Evolutionary conservation across 2,888 invertebrate genomes (phyloP).

Genomic region (Drosophila tripunctata): DNA sequence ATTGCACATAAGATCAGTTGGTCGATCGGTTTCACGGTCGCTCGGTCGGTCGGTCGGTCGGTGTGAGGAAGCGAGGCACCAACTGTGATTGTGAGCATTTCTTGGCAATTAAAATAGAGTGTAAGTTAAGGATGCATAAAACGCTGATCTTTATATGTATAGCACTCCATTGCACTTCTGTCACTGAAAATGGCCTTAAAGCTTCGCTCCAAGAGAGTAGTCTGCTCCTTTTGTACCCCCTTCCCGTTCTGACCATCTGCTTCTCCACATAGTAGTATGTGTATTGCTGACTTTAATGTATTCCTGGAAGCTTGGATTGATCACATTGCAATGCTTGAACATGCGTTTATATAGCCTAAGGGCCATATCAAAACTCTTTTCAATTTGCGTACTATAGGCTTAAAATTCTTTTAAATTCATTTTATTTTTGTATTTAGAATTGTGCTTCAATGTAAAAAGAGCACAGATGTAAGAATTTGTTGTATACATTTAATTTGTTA

Average conservation of each 20-base stretch:
- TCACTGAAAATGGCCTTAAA: conserved; percentile 33
- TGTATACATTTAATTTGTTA: too few species aligned
- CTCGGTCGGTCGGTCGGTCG: conserved; percentile 12
- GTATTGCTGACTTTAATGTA: conserved; percentile 28
- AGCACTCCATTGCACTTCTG: conserved; percentile 43
- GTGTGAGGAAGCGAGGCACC: conserved; percentile 36
- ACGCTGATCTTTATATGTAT: conserved; percentile 74
- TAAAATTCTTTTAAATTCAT: background rate
- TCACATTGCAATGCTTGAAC: conserved; percentile 7
- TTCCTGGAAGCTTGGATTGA: conserved; percentile 40
- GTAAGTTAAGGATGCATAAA: conserved; percentile 81
- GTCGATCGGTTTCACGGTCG: background rate
- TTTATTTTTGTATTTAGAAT: background rate
- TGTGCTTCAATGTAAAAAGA: too few species aligned
- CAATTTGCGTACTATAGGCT: background rate
- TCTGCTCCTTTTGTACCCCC: background rate
- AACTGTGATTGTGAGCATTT: conserved; percentile 67
- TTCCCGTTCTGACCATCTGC: background rate
- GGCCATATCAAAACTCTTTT: background rate
- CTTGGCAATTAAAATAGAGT: conserved; percentile 82
- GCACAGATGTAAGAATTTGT: too few species aligned
- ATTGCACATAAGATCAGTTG: conserved; percentile 68
- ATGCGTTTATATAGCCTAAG: conserved; percentile 15
- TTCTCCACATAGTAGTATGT: background rate
- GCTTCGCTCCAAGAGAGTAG: too few species aligned